Evolutionary conservation across 2,888 invertebrate species (phyloP).

Genomic region (Cyaniris semiargus): DNA sequence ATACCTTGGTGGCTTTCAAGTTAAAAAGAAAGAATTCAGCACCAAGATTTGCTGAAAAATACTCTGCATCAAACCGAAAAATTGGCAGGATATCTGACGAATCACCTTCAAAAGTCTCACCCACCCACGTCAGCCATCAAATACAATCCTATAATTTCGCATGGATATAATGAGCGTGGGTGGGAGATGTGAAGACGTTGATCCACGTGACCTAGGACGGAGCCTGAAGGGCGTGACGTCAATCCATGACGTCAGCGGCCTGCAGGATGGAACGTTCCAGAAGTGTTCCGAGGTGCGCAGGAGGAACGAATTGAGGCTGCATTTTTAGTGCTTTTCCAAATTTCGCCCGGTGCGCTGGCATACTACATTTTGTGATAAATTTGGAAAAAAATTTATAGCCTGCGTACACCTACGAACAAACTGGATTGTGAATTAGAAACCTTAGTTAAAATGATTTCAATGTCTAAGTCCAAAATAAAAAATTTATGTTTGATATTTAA

Average conservation of each 20-base stretch:
- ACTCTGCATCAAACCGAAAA: not conserved
- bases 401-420: too few relatives aligned
- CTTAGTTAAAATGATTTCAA: too few relatives aligned
- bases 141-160: not conserved
- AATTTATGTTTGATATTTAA: too few relatives aligned
- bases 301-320: not conserved
- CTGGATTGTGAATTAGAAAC: too few relatives aligned
- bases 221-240: slow-evolving; percentile 8
- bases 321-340: too few relatives aligned
- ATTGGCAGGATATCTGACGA: not conserved
- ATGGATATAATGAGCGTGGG: not conserved
- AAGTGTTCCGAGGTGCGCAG: not conserved
- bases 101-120: not conserved
- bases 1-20: too few relatives aligned
- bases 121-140: not conserved
- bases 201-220: slow-evolving; percentile 9
- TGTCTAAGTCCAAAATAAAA: too few relatives aligned
- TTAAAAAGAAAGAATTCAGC: too few relatives aligned
- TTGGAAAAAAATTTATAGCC: too few relatives aligned
- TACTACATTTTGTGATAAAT: too few relatives aligned
- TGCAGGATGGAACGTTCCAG: not conserved
- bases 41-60: too few relatives aligned
- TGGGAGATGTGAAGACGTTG: not conserved
- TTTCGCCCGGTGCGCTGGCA: too few relatives aligned
- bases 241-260: not conserved